Percentiles rank a stretch among this genome's conserved stretches.
Evolutionary conservation across 2,888 invertebrate species (phyloP).

Genomic region (Uropetala carovei): DNA sequence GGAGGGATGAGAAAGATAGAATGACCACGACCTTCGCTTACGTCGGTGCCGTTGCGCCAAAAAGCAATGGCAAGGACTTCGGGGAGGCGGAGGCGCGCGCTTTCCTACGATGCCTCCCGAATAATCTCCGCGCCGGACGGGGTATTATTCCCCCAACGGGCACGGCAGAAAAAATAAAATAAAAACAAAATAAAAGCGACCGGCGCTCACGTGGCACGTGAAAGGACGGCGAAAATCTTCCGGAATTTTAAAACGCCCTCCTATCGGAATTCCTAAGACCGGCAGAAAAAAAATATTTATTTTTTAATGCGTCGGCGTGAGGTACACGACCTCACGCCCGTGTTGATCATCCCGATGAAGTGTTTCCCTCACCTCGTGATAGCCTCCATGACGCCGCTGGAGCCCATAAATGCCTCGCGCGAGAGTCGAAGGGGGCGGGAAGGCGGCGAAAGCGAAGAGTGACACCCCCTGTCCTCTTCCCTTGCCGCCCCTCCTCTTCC

Average conservation of each 20-base stretch:
- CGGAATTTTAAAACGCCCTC: not conserved
- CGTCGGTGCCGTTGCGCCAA: not conserved
- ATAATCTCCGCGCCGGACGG: not conserved
- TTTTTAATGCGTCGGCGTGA: not conserved
- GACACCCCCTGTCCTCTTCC: slow-evolving; percentile 35
- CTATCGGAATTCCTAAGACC: not conserved
- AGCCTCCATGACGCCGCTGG: slow-evolving; percentile 55
- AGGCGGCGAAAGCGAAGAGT: not conserved
- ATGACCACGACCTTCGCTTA: slow-evolving; percentile 37
- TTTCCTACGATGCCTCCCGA: not conserved
- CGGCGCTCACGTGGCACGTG: not conserved
- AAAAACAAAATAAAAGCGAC: not conserved
- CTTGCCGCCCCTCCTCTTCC: slow-evolving; percentile 49
- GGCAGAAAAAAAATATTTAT: not conserved
- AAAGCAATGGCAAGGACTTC: not conserved
- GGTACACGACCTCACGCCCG: not conserved
- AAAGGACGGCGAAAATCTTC: not conserved
- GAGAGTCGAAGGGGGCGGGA: slow-evolving; percentile 60
- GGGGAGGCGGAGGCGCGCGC: not conserved
- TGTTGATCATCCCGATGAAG: not conserved
- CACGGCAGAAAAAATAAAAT: not conserved
- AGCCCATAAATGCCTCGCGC: slow-evolving; percentile 59
- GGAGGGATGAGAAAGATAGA: not conserved
- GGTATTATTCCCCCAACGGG: not conserved
- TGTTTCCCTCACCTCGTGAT: slow-evolving; percentile 13